Percentiles rank a stretch among this genome's conserved stretches.
These are phyloP conservation scores for Caretta caretta DNA, from an alignment of 2,113 vertebrate species.

Conservation along the genomic window DNA sequence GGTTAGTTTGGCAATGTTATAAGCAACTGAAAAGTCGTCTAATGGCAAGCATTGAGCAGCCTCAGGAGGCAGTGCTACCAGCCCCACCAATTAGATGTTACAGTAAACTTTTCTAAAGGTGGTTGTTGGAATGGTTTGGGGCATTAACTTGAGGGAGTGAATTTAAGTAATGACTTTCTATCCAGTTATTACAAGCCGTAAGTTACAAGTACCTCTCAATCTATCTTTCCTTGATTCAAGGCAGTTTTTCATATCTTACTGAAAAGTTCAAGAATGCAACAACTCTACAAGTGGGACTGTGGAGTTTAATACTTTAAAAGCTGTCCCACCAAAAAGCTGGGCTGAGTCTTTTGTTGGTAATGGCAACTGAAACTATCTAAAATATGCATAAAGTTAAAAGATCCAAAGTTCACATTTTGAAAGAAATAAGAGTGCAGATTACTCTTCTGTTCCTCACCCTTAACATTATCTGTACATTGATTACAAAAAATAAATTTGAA, in stretches of 20 bases:
- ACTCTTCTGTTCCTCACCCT: background rate
- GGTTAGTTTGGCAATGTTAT: background rate
- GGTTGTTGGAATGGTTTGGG: background rate
- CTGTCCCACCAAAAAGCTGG: background rate
- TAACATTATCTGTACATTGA: background rate
- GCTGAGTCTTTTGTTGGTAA: background rate
- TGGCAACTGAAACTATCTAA: background rate
- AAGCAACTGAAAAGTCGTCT: background rate
- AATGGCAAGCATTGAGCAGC: background rate
- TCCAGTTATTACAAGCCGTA: no score
- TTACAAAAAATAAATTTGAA: background rate
- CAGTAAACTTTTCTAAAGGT: background rate
- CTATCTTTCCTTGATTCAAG: background rate
- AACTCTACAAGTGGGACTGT: no score
- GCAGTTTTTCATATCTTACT: background rate
- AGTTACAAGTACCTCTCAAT: no score
- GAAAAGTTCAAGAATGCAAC: no score
- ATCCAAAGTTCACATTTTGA: no score
- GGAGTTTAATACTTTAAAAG: no score
- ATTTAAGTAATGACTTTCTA: background rate
- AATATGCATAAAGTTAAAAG: background rate
- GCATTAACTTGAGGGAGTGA: no score
- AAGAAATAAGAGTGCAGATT: background rate
- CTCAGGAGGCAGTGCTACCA: background rate
- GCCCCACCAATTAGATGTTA: no score